These are phyloP conservation scores for Nipponia nippon DNA, from an alignment of 2,113 vertebrate genomes.

Conservation along the genomic window DNA sequence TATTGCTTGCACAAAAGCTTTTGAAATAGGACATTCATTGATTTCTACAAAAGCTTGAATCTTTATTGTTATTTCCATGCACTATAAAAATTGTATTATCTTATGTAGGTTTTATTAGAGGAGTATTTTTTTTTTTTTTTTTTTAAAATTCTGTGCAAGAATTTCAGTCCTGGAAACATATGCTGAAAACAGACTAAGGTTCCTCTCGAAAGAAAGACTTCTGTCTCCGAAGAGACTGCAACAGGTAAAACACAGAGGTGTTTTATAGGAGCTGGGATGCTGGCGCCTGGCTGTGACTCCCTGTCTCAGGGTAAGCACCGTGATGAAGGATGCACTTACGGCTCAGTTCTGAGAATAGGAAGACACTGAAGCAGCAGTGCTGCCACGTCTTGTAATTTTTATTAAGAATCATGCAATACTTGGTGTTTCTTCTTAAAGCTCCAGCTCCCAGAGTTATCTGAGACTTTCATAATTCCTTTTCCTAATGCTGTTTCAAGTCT, in stretches of 20 bases:
- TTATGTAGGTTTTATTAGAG: conserved; percentile 45
- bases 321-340: fast-evolving
- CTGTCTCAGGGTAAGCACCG: neutral
- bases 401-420: neutral
- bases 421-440: neutral
- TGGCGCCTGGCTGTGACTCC: fast-evolving
- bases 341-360: neutral
- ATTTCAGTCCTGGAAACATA: neutral
- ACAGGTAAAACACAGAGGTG: neutral
- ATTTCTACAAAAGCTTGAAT: conserved; percentile 16
- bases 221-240: neutral
- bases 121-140: neutral
- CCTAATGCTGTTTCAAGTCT: neutral
- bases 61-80: conserved; percentile 39
- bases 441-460: neutral
- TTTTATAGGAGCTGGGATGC: neutral
- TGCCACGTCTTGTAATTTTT: neutral
- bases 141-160: neutral
- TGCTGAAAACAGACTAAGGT: neutral
- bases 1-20: neutral
- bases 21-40: conserved; percentile 18
- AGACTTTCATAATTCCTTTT: neutral
- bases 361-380: neutral
- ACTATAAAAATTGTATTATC: conserved; percentile 52
- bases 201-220: neutral